Evolutionary conservation across 2,888 invertebrate genomes (phyloP), one percentile per base, ranked within the genome.

Genomic region (Phasia obesa): DNA sequence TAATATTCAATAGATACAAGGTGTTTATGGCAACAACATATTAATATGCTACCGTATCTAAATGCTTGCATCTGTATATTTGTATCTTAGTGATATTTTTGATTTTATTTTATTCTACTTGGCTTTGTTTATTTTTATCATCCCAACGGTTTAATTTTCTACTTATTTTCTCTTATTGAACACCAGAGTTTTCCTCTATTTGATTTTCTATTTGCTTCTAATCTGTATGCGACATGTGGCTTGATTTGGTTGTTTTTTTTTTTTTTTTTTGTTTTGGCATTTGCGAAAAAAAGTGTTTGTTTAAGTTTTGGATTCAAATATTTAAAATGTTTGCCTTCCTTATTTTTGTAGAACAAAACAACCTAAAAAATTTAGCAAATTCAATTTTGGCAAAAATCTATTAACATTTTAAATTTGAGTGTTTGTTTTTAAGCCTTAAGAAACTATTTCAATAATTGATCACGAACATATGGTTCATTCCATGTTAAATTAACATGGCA

Each of bases 231-330:
- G 85, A 71, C 78, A 78, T 79, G 84, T 85, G 77, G 69, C 65
- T 84, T 82, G 62, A 69, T 74, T 84, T 84, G 38, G 0, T 51
- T 49, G 9, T 7, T 42, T 71, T 44, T 19, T 6, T 67, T 19
- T 57, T 38, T 64, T 47, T 35, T 2, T 62, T 42, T 19, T 47
- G n/a, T 70, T 23, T 64, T 81, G 57, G 60, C n/a, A 35, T 64
- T 81, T 62, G 60, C n/a, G 38, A 62, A 78, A 53, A 49, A 19
- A 47, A 47, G 17, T 25, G 7, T 23, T 19, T 51, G 53, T 51
- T 38, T 35, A 23, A 35, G 7, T 84, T 86, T 89, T 89, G 89
- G 87, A 87, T 88, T 88, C 89, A 87, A 87, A 87, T 88, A 88
- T 89, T 88, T 86, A 86, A 74, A 88, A 88, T 87, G 87, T 87